Conservation (phyloP, 2,113 vertebrate genomes). For the Entosphenus tridentatus region DNA sequence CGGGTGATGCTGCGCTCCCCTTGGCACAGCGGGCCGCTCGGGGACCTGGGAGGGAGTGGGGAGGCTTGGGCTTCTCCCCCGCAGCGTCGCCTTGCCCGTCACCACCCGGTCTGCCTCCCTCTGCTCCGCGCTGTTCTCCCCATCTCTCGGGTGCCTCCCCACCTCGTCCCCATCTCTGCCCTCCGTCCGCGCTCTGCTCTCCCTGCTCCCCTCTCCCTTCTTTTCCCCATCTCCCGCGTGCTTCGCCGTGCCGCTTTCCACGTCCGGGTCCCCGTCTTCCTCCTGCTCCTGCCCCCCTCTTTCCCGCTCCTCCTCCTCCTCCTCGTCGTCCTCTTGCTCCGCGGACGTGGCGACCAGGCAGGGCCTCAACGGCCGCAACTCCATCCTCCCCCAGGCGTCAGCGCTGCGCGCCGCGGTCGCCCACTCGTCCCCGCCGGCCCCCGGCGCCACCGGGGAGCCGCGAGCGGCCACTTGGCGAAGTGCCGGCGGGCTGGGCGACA, state of each 20-base stretch:
- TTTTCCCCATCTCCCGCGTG: neutral
- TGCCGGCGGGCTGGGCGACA: too few species aligned
- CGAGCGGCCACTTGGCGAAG: too few species aligned
- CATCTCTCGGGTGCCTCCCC: neutral
- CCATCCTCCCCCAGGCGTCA: too few species aligned
- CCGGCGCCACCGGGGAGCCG: too few species aligned
- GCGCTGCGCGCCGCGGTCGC: too few species aligned
- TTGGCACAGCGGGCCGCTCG: neutral
- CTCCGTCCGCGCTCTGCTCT: neutral
- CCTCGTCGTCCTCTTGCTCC: neutral
- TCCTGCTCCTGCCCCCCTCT: neutral
- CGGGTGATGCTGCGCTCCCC: neutral
- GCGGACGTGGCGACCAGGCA: too few species aligned
- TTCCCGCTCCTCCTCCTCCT: neutral
- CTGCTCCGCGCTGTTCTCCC: neutral
- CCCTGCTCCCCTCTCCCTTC: neutral
- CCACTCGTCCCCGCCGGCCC: too few species aligned
- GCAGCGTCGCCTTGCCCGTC: neutral
- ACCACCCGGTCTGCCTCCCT: neutral
- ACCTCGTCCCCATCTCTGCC: neutral
- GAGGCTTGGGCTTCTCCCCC: neutral
- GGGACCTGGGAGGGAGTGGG: neutral
- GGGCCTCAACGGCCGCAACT: too few species aligned
- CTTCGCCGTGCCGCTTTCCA: neutral
- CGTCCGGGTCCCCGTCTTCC: neutral